These are phyloP conservation scores for Lindbergichthys nudifrons DNA, from an alignment of 2,797 vertebrate genomes.

Conservation along the genomic window DNA sequence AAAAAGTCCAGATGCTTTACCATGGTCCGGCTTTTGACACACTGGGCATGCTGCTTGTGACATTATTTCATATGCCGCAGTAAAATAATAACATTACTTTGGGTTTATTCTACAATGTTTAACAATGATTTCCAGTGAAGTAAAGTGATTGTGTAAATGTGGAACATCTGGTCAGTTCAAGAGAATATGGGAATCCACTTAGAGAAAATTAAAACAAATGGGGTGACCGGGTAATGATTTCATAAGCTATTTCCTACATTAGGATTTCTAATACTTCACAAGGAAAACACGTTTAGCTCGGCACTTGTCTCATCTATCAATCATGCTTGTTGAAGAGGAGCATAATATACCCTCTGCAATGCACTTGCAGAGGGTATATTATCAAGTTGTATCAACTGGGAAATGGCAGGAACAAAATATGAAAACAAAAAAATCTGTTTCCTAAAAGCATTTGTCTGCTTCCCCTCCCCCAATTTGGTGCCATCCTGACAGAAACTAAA, in stretches of 20 bases:
- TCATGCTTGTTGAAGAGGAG: conserved; percentile 63
- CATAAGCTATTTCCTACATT: conserved; percentile 83
- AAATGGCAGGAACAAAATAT: conserved; percentile 12
- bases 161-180: conserved; percentile 87
- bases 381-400: conserved; percentile 50
- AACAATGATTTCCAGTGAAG: conserved; percentile 71
- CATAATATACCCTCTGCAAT: conserved; percentile 3
- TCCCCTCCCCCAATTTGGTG: conserved; percentile 50
- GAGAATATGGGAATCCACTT: conserved; percentile 85
- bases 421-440: conserved; percentile 32
- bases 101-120: conserved; percentile 69
- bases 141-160: conserved; percentile 78
- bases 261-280: conserved; percentile 80
- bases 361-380: conserved; percentile 38
- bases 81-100: conserved; percentile 62
- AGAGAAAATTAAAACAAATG: conserved; percentile 87
- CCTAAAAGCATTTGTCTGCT: conserved; percentile 68
- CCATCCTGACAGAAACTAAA: conserved; percentile 78
- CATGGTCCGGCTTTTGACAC: conserved; percentile 40
- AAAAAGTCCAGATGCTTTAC: conserved; percentile 62
- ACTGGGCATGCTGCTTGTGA: conserved; percentile 52
- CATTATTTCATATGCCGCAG: conserved; percentile 57
- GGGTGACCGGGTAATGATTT: conserved; percentile 82
- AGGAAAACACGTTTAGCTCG: conserved; percentile 73
- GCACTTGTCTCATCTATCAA: conserved; percentile 71